Base-by-base conservation (phyloP, 1,140 invertebrate genomes). In the Stegodyphus mimosarum region DNA sequence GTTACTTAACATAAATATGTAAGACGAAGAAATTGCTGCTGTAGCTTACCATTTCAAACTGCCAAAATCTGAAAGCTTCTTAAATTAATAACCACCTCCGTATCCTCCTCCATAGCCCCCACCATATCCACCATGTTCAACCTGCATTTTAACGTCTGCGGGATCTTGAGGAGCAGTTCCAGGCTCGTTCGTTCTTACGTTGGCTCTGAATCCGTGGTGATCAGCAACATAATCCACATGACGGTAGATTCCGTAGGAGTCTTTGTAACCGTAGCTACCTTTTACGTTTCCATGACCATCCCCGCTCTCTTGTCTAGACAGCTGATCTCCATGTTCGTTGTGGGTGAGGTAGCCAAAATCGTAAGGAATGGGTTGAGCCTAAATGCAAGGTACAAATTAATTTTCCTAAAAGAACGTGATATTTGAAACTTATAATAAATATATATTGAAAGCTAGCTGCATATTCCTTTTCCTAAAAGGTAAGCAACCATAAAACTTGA, bases 141-240 rank as follows among this genome's bases (percentile, higher is more conserved):
- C 80, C 9, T 85, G 7, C 55, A 85, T 64, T 10, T 71, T 75
- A 1, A 85, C 87, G 66, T 87, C 86, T 66, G 88, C 88, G 33
- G 88, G 77, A 49, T 88, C 83, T 33, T 88, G 87, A 7, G 71
- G 49, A 11, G 69, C 86, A n/a, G 87, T 88, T 67, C 88, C 87
- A 11, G 88, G 88, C 64, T 88, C 87, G 69, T 88, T 88, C 75
- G 88, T 87, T 53, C 87, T 86, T 10, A 88, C 84, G 7, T 80
- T 83, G 67, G 87, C 88, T 10, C 83, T 77, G 84, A 88, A 88
- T 49, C 88, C 88, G 18, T 86, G 51, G 49, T 81, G 75, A 53
- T 88, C 88, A 66, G 88, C 88, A 13, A 79, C 87, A 74, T 88
- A 88, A 18, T 88, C 84, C 7, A 88, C 88, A 50, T 85, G 79